These are phyloP conservation scores for Stigmatopora argus DNA, from an alignment of 2,113 vertebrate genomes.

Conservation along the genomic window DNA sequence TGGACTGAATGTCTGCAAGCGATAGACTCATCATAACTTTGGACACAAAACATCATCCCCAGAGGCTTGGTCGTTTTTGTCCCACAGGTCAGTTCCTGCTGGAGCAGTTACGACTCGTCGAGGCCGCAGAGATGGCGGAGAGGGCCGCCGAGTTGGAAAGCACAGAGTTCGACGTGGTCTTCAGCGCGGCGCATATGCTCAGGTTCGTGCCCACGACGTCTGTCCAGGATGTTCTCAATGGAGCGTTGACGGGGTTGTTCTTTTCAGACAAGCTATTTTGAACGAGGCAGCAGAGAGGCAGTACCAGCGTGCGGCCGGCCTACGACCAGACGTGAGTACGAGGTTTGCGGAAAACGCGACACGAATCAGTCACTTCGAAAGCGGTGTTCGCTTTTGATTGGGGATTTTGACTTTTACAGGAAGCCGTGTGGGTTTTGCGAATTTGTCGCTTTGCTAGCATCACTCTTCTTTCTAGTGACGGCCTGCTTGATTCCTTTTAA, in stretches of 20 bases:
- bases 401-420: slow-evolving; percentile 19
- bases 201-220: slow-evolving; percentile 70
- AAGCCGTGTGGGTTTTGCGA: slow-evolving; percentile 11
- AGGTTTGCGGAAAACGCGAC: slow-evolving; percentile 27
- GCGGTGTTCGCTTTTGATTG: not conserved
- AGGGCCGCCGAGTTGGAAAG: slow-evolving; percentile 86
- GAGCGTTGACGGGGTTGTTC: not conserved
- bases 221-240: not conserved
- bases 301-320: slow-evolving; percentile 81
- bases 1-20: too few relatives aligned
- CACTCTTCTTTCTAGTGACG: slow-evolving; percentile 34
- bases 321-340: slow-evolving; percentile 88
- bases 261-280: slow-evolving; percentile 84
- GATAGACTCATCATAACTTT: not conserved
- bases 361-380: slow-evolving; percentile 48
- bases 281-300: slow-evolving; percentile 91
- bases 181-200: slow-evolving; percentile 97
- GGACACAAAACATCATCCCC: slow-evolving; percentile 16
- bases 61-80: slow-evolving; percentile 12
- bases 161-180: slow-evolving; percentile 90
- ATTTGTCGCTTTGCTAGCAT: slow-evolving; percentile 32
- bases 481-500: slow-evolving; percentile 23
- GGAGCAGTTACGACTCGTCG: slow-evolving; percentile 83
- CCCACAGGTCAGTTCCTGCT: slow-evolving; percentile 88
- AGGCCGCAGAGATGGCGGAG: slow-evolving; percentile 94